Base-by-base conservation (phyloP, 1,140 invertebrate genomes). In the Adelges cooleyi region DNA sequence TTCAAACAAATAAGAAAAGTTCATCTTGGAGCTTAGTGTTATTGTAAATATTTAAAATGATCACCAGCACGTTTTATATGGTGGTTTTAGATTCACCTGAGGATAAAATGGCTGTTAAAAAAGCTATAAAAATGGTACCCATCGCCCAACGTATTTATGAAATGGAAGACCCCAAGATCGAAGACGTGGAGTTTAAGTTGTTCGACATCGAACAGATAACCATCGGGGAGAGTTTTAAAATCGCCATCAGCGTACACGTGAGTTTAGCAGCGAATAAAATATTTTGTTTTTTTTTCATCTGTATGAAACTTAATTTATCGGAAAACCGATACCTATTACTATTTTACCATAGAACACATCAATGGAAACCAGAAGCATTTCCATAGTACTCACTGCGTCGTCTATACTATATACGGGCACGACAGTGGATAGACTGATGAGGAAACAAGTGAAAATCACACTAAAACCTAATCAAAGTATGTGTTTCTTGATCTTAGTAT, bases 381-480 rank as follows among this genome's bases (percentile, higher is more conserved):
- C 75, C 67, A 79, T 82, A 4, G 78, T 81, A 1, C 69, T 87
- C 50, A 79, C 80, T 1, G 80, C 82, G 6, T 80, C 76, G 20
- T 82, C 81, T 23, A 80, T 85, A 59, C 84, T 81, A 69, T 87
- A 87, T 71, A 88, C 84, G 53, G 86, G 86, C 18, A 79, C 83
- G 3, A 79, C 80, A 20, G 83, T 80, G 0, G 77, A 80, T n/a
- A 76, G 79, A 23, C 73, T 89, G 62, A 85, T 85, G 71, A 78
- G 79, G 66, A 80, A 81, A 18, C 77, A 81, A 56, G 82, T 79
- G 22, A 77, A 80, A 46, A 82, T 85, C 68, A 73, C 77, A 15
- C 75, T 87, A 0, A 72, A 79, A 66, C 75, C 77, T 1, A 67
- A 68, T 17, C 50, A 68, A 66, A 68, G 68, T 75, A 69, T 68